phyloP scores from a whole-genome alignment of 2,888 invertebrate genomes.

The Tipula unca region DNA sequence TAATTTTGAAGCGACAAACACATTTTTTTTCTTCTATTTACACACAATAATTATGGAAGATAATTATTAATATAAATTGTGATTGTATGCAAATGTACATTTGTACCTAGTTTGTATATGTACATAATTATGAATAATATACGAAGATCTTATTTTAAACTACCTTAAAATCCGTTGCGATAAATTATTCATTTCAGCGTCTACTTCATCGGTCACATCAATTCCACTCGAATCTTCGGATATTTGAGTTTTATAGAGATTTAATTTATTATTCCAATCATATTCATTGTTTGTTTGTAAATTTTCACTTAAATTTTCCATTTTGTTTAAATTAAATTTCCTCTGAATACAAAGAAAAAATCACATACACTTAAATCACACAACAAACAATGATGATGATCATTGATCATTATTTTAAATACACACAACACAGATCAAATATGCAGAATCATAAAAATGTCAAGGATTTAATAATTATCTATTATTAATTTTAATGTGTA shows the following conservation, averaged over 20 bases:
- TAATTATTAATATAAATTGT: not conserved
- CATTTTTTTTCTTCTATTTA: not conserved
- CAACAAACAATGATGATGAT: not conserved
- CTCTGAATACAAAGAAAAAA: not conserved
- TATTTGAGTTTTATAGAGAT: not conserved
- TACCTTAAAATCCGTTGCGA: not conserved
- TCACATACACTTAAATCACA: not conserved
- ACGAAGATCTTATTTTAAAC: not conserved
- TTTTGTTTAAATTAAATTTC: not conserved
- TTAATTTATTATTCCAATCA: not conserved
- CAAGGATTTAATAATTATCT: not conserved
- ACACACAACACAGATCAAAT: not conserved
- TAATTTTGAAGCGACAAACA: not conserved
- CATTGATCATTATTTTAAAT: not conserved
- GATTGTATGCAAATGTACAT: not conserved
- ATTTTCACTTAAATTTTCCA: not conserved
- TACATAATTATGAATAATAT: not conserved
- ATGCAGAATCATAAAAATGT: not conserved
- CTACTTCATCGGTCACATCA: not conserved
- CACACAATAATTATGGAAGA: not conserved
- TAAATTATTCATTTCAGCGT: not conserved
- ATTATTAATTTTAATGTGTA: not conserved
- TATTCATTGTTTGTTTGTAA: not conserved
- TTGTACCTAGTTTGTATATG: not conserved
- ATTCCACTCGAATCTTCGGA: not conserved